Conservation (phyloP, 2,113 vertebrate genomes). For the Nestor notabilis region DNA sequence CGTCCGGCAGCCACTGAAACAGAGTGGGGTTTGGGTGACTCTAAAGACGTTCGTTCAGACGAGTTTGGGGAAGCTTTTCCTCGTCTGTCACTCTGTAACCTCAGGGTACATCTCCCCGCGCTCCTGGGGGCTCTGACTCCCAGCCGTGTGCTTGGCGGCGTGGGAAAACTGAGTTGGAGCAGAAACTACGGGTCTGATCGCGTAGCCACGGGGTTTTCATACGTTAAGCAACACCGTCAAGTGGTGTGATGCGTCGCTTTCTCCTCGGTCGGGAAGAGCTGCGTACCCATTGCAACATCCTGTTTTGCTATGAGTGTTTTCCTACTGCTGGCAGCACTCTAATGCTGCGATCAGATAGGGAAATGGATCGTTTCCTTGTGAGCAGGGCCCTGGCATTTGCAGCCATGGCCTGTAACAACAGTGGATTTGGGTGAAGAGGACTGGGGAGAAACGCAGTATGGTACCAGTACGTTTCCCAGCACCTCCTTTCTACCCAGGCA, state of each 20-base stretch:
- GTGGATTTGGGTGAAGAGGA: not conserved
- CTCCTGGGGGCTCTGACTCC: not conserved
- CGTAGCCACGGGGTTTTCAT: not conserved
- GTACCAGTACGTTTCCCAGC: not conserved
- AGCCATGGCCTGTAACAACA: not conserved
- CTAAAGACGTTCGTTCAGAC: accelerated
- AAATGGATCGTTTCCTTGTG: not conserved
- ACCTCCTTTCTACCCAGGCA: not conserved
- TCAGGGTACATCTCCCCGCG: no score
- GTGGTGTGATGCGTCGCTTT: not conserved
- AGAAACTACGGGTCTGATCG: not conserved
- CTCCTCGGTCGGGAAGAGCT: not conserved
- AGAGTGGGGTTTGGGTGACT: accelerated
- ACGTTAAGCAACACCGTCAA: not conserved
- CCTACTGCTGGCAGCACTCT: not conserved
- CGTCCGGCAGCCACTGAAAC: not conserved
- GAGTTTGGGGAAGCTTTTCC: not conserved
- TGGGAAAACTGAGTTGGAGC: not conserved
- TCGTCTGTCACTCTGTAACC: not conserved
- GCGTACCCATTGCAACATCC: not conserved
- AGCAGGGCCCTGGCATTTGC: not conserved
- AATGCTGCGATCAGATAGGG: not conserved
- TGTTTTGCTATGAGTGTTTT: not conserved
- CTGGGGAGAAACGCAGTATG: not conserved
- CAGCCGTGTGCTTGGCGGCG: not conserved